Evolutionary conservation across 2,113 vertebrate genomes (phyloP).

Genomic region (Eulacestoma nigropectus): DNA sequence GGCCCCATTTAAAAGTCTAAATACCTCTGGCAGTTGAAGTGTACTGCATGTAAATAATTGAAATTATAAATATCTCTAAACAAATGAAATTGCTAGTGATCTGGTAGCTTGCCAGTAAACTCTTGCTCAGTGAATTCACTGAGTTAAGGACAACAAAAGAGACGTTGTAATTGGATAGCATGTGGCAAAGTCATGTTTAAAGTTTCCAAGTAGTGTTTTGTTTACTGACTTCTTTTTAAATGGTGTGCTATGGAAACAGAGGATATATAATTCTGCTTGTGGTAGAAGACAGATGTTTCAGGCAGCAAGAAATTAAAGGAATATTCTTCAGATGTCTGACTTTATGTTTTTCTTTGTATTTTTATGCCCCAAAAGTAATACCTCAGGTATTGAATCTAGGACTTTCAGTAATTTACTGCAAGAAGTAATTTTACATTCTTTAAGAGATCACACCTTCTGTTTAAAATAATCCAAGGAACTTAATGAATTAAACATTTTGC

Average conservation of each 20-base stretch:
- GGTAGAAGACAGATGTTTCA: slow-evolving; percentile 37
- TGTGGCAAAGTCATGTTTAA: slow-evolving; percentile 26
- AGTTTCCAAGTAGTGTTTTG: neutral
- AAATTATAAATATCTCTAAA: slow-evolving; percentile 22
- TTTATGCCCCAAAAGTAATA: slow-evolving; percentile 38
- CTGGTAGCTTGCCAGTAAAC: neutral
- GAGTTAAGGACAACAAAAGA: neutral
- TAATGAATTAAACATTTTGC: slow-evolving; percentile 13
- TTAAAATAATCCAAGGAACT: neutral
- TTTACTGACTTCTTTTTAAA: slow-evolving; percentile 18
- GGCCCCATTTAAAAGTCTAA: slow-evolving; percentile 11
- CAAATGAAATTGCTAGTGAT: slow-evolving; percentile 25
- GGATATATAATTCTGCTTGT: slow-evolving; percentile 13
- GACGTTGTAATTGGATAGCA: neutral
- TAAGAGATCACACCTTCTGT: neutral
- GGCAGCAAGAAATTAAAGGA: slow-evolving; percentile 12
- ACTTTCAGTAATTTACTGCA: slow-evolving; percentile 22
- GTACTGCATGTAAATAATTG: slow-evolving; percentile 29
- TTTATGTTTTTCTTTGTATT: slow-evolving; percentile 28
- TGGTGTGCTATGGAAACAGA: neutral
- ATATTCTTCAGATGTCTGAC: slow-evolving; percentile 8
- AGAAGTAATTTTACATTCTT: neutral
- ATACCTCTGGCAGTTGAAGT: slow-evolving; percentile 26
- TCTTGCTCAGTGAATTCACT: neutral
- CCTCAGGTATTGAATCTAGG: neutral